Percentiles rank a stretch among this genome's conserved stretches.
These are phyloP conservation scores for Clistopyga incitator DNA, from an alignment of 2,888 invertebrate species.

Conservation along the genomic window DNA sequence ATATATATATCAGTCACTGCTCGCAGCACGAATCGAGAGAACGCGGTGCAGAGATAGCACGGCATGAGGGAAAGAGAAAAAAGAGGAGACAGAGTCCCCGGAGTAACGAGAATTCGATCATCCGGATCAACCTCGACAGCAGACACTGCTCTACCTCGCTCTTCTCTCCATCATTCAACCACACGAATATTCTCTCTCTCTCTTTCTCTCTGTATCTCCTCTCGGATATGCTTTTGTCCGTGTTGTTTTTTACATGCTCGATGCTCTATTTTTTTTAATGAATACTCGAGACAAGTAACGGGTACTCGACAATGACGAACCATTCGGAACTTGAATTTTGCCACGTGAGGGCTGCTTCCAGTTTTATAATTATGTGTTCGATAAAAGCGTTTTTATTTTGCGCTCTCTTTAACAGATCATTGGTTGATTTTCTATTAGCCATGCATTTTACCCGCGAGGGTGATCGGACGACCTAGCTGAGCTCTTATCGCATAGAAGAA, in stretches of 20 bases:
- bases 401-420: neutral
- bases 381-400: neutral
- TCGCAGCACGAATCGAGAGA: conserved; percentile 6
- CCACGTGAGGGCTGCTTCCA: neutral
- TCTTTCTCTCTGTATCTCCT: conserved; percentile 5
- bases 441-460: neutral
- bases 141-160: conserved; percentile 12
- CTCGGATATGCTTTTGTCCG: conserved; percentile 25
- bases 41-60: neutral
- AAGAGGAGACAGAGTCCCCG: neutral
- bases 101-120: conserved; percentile 64
- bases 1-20: conserved; percentile 8
- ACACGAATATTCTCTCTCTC: conserved; percentile 37
- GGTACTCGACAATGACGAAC: conserved; percentile 34
- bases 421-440: neutral
- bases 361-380: conserved; percentile 25
- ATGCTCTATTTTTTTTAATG: conserved; percentile 13
- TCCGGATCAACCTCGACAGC: conserved; percentile 61
- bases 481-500: neutral
- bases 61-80: conserved; percentile 13
- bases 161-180: conserved; percentile 34
- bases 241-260: conserved; percentile 38
- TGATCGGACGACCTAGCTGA: neutral
- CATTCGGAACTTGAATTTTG: conserved; percentile 20
- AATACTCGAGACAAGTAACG: conserved; percentile 46